Percentiles rank a stretch among this genome's conserved stretches.
Evolutionary conservation across 2,113 vertebrate species (phyloP).

Genomic region (Limanda limanda): DNA sequence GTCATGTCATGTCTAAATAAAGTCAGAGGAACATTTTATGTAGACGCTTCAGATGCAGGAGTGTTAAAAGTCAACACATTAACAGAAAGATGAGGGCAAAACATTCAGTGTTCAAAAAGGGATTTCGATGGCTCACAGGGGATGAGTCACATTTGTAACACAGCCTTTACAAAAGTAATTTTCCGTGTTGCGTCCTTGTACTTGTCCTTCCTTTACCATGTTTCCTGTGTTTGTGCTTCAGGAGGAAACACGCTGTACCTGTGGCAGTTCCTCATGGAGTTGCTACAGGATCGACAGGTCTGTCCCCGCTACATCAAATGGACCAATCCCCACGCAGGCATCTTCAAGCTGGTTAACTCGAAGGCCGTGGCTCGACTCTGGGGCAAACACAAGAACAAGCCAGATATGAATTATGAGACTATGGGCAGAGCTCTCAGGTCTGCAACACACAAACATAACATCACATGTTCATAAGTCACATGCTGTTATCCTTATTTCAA

Average conservation of each 20-base stretch:
- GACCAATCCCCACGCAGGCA: conserved; percentile 94
- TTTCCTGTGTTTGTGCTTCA: conserved; percentile 52
- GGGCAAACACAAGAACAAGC: conserved; percentile 99
- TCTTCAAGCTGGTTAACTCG: conserved; percentile 98
- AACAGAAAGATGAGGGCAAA: not conserved
- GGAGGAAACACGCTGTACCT: conserved; percentile 96
- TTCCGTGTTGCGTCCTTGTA: not conserved
- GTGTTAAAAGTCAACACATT: not conserved
- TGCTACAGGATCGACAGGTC: conserved; percentile 94
- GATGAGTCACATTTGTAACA: not conserved
- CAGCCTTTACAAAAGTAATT: conserved; percentile 13
- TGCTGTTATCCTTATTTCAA: no score
- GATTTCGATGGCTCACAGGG: conserved; percentile 1
- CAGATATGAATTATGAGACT: conserved; percentile 99
- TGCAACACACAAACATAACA: not conserved
- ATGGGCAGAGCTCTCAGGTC: conserved; percentile 99
- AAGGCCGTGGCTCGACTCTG: conserved; percentile 95
- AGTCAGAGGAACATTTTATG: not conserved
- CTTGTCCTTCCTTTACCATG: not conserved
- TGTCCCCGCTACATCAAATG: conserved; percentile 99
- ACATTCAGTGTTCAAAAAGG: not conserved
- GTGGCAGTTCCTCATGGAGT: conserved; percentile 96
- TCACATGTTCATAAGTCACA: not conserved
- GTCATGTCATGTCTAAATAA: not conserved
- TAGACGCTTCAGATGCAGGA: not conserved